Evolutionary conservation across 2,888 invertebrate species (phyloP), one percentile per base, ranked within the genome.

Genomic region (Hirtodrosophila trivittata): DNA sequence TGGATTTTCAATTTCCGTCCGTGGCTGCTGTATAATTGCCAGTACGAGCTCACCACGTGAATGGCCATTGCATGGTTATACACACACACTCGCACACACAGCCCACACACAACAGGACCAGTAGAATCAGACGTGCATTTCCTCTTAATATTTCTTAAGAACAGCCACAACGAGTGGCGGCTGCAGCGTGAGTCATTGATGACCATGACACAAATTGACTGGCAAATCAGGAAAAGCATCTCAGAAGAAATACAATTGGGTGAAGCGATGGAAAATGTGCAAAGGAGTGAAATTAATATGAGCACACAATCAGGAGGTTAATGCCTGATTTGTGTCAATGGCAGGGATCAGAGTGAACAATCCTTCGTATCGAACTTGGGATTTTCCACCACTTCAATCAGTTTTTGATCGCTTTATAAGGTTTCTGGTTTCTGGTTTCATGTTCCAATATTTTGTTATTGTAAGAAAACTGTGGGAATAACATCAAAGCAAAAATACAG

Each of bases 1-100:
- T 69, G 75, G 75, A 74, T 72, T 74, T 72, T 69, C 72, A 69
- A 74, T 72, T 72, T 72, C 75, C 72, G 75, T 47, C 45, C 65
- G 75, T 49, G 60, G 70, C 52, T 67, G 41, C 47, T 41, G 70
- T 69, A 66, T 73, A 73, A 74, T 74, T 73, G 75, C 65, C 59
- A 66, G 55, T 51, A 74, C 75, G 75, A 74, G 70, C 52, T 35
- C 67, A 18, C 16, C 28, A 18, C 10, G 49, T 52, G 45, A 28
- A 39, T 30, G 7, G 28, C 5, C 28, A 28, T n/a, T 8, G 28
- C 28, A 28, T n/a, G 9, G 9, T n/a, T 3, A 28, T 28, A n/a
- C 28, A 28, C 28, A 28, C 9, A n/a, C 18, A 45, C 42, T 6
- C 9, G 10, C 33, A 39, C 32, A 9, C 52, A 37, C 33, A 21